phyloP scores from a whole-genome alignment of 2,797 vertebrate genomes.

The Scolopax bukidnonensis region DNA sequence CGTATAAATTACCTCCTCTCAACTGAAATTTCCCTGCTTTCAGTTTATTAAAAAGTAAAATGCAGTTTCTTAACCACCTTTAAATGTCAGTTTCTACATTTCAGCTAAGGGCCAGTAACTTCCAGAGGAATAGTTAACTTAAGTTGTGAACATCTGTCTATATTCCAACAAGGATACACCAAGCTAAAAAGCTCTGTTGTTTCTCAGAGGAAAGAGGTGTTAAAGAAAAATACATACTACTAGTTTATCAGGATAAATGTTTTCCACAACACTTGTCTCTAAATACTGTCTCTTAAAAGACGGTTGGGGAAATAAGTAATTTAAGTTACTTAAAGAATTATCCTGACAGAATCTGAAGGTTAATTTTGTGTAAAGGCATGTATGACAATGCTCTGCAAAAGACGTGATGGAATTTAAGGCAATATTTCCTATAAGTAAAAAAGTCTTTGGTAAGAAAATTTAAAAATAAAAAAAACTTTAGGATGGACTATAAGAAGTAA shows the following conservation, averaged over 20 bases:
- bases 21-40: background rate
- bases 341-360: background rate
- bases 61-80: background rate
- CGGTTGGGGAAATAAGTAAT: background rate
- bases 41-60: background rate
- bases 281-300: background rate
- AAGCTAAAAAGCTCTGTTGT: background rate
- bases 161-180: background rate
- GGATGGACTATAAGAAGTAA: background rate
- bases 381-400: background rate
- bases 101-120: background rate
- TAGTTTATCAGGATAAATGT: background rate
- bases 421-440: background rate
- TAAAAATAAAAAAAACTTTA: background rate
- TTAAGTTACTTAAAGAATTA: background rate
- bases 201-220: background rate
- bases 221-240: background rate
- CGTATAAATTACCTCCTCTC: background rate
- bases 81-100: background rate
- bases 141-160: background rate
- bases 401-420: background rate
- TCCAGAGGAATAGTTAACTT: background rate
- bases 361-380: background rate
- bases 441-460: background rate
- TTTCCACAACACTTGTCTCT: background rate